Percentiles rank a stretch among this genome's conserved stretches.
Conservation (phyloP, 1,140 invertebrate genomes). For the Drosophila miranda region DNA sequence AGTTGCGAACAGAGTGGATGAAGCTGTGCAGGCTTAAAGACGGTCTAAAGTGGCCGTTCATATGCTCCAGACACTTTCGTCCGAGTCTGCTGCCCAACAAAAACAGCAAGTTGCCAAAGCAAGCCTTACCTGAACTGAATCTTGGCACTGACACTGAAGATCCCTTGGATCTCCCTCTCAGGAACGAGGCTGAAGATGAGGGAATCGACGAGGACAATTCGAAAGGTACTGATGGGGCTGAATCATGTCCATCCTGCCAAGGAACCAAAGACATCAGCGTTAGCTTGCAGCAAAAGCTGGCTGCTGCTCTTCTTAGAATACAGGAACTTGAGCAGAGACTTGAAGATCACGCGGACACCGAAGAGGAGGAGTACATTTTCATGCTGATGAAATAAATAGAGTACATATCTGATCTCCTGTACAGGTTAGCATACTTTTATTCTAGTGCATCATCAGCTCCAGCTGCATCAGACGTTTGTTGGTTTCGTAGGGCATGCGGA, state of each 20-base stretch:
- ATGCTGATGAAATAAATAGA: constrained; percentile 29
- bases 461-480: constrained; percentile 96
- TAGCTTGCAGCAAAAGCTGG: constrained; percentile 9
- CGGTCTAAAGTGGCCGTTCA: constrained; percentile 20
- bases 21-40: constrained; percentile 7
- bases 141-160: constrained; percentile 13
- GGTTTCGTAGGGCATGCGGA: constrained; percentile 96
- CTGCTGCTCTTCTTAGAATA: constrained; percentile 12
- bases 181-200: constrained; percentile 19
- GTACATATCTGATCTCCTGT: not conserved
- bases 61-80: constrained; percentile 27
- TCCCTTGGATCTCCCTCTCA: constrained; percentile 12
- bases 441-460: constrained; percentile 96
- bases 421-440: constrained; percentile 9
- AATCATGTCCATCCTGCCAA: constrained; percentile 12
- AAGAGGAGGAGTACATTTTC: constrained; percentile 32
- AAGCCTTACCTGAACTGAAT: constrained; percentile 16
- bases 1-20: constrained; percentile 16
- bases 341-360: not conserved
- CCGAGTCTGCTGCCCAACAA: constrained; percentile 16
- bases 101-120: constrained; percentile 22
- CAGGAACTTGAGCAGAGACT: constrained; percentile 10
- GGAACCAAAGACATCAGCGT: too few species aligned
- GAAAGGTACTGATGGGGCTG: not conserved
- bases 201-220: constrained; percentile 31